phyloP scores from a whole-genome alignment of 2,797 vertebrate genomes.

The Dendrocincla tyrannina region DNA sequence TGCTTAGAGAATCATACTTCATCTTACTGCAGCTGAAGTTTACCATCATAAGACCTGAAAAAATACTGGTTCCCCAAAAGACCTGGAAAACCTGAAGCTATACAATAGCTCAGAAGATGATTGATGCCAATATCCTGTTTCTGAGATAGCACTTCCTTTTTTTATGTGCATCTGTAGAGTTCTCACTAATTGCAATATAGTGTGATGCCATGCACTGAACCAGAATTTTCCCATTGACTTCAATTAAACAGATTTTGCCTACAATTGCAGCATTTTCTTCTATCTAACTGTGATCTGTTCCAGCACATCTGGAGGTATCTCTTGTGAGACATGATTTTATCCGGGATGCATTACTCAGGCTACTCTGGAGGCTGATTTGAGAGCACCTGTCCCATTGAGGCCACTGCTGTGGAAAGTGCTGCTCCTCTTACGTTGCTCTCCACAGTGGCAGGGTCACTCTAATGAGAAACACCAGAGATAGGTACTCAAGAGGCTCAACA shows the following conservation, averaged over 20 bases:
- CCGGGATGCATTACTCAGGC: background rate
- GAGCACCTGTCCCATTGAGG: background rate
- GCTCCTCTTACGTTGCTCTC: accelerated
- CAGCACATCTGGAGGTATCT: background rate
- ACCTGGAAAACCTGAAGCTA: background rate
- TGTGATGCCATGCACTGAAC: background rate
- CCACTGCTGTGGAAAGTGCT: background rate
- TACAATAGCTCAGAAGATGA: background rate
- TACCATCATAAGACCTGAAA: background rate
- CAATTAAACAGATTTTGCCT: background rate
- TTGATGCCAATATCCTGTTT: background rate
- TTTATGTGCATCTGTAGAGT: background rate
- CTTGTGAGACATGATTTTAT: background rate
- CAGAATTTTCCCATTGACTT: background rate
- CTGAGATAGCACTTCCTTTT: background rate
- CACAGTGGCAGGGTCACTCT: background rate
- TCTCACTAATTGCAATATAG: background rate
- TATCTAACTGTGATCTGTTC: background rate
- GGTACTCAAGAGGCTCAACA: background rate
- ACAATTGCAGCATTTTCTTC: background rate
- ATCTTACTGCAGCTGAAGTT: background rate
- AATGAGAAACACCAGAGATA: background rate
- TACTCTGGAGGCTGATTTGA: background rate
- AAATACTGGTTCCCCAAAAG: background rate
- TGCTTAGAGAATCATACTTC: background rate